Evolutionary conservation across 2,113 vertebrate genomes (phyloP).

Genomic region (Chinchilla lanigera): DNA sequence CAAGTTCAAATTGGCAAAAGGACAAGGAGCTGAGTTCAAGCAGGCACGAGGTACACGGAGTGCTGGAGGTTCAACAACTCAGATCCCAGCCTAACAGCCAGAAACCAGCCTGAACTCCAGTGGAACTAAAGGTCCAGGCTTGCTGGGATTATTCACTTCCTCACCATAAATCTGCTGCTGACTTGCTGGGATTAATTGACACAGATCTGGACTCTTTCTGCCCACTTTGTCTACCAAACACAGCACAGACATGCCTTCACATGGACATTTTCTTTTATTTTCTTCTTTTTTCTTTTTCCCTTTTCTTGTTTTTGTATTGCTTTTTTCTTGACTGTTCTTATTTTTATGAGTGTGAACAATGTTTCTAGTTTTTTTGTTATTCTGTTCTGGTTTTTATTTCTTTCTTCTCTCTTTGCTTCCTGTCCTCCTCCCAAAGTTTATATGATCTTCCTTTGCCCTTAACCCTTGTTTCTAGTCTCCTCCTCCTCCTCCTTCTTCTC

Average conservation of each 20-base stretch:
- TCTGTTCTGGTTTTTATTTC: too few relatives aligned
- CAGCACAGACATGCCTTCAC: not conserved
- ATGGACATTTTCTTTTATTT: not conserved
- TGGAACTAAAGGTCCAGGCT: not conserved
- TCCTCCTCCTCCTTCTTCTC: not conserved
- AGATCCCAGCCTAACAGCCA: not conserved
- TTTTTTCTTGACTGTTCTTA: not conserved
- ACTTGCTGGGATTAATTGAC: not conserved
- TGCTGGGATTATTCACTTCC: not conserved
- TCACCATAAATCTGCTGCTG: not conserved
- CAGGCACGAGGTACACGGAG: not conserved
- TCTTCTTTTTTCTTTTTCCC: not conserved
- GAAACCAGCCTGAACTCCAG: not conserved
- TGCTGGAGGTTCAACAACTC: not conserved
- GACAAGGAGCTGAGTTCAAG: not conserved
- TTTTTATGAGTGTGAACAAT: too few relatives aligned
- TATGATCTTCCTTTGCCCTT: too few relatives aligned
- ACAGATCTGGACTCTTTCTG: not conserved
- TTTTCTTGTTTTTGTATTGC: not conserved
- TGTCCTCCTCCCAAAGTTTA: too few relatives aligned
- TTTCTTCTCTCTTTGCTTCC: too few relatives aligned
- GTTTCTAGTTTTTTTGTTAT: too few relatives aligned
- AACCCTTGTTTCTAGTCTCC: not conserved
- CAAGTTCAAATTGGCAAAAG: not conserved
- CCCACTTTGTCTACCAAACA: not conserved